These are phyloP conservation scores for Erpornis zantholeuca DNA, from an alignment of 2,113 vertebrate genomes.

Conservation along the genomic window DNA sequence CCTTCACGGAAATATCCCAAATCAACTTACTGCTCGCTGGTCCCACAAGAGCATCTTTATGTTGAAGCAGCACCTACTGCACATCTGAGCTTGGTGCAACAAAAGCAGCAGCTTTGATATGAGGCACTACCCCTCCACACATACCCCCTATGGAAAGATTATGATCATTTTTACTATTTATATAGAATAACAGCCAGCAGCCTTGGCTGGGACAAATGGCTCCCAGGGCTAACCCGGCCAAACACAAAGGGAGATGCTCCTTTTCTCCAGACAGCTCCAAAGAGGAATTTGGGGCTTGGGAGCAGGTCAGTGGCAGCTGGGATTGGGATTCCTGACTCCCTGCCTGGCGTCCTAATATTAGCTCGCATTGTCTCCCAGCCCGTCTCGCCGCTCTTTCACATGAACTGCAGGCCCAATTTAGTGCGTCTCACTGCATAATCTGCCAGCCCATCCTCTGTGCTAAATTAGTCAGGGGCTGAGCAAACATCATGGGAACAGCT, in stretches of 20 bases:
- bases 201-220: not conserved
- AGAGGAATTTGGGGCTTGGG: not conserved
- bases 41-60: not conserved
- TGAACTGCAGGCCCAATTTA: conserved; percentile 10
- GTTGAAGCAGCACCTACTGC: not conserved
- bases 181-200: conserved; percentile 10
- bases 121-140: not conserved
- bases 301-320: not conserved
- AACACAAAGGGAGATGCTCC: not conserved
- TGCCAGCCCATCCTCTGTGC: conserved; percentile 7
- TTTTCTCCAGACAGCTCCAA: conserved; percentile 9
- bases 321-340: conserved; percentile 51
- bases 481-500: conserved; percentile 41
- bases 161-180: not conserved
- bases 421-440: conserved; percentile 5
- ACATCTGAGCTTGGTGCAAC: not conserved
- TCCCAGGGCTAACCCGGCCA: not conserved
- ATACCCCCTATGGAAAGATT: not conserved
- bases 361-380: conserved; percentile 14
- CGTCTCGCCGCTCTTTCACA: not conserved
- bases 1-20: not conserved
- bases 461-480: conserved; percentile 16
- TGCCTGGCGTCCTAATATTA: conserved; percentile 26
- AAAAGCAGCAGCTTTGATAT: not conserved
- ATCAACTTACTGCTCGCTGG: not conserved